phyloP scores from a whole-genome alignment of 2,888 invertebrate species.

The Microplitis deprimator region DNA sequence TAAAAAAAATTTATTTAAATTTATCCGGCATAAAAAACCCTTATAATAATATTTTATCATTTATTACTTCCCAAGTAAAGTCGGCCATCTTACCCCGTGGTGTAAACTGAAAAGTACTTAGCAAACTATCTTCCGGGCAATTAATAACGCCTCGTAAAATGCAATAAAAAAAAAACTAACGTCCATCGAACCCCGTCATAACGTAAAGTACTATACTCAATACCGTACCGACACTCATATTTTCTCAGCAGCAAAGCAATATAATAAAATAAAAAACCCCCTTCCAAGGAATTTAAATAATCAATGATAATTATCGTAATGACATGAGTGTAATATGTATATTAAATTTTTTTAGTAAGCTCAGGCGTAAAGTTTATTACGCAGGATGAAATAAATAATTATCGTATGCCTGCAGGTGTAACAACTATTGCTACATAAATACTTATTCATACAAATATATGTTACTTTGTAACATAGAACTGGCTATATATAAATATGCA shows the following conservation, averaged over 20 bases:
- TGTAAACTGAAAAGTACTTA: background rate
- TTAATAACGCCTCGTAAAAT: slow-evolving; percentile 4
- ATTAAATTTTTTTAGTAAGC: slow-evolving; percentile 12
- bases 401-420: slow-evolving; percentile 23
- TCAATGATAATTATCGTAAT: slow-evolving; percentile 36
- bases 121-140: background rate
- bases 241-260: too few relatives aligned
- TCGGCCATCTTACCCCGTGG: too few relatives aligned
- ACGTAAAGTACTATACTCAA: too few relatives aligned
- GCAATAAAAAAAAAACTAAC: slow-evolving; percentile 45
- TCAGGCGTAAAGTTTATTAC: slow-evolving; percentile 3
- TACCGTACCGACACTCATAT: too few relatives aligned
- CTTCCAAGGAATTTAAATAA: slow-evolving; percentile 35
- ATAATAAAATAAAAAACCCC: too few relatives aligned
- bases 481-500: background rate
- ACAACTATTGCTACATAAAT: slow-evolving; percentile 3
- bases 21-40: too few relatives aligned
- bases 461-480: background rate
- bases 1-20: too few relatives aligned
- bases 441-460: background rate
- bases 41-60: too few relatives aligned
- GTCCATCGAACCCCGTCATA: too few relatives aligned
- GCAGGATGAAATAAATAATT: slow-evolving; percentile 9
- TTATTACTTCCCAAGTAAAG: too few relatives aligned
- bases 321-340: slow-evolving; percentile 19